These are phyloP conservation scores for Tiliacea aurago DNA, from an alignment of 2,888 invertebrate genomes.

Conservation along the genomic window DNA sequence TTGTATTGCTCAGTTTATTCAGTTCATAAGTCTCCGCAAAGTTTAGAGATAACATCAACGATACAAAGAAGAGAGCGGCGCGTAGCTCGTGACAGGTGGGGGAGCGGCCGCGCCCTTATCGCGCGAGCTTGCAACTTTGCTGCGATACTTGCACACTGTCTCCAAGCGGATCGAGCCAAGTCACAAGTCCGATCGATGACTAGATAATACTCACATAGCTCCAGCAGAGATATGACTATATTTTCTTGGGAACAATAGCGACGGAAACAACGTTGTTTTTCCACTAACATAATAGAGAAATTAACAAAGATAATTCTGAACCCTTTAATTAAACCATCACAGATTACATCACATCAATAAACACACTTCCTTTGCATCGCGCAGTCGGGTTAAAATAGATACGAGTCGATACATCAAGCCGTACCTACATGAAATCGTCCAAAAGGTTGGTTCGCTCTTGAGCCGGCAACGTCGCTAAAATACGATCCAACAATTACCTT, in stretches of 20 bases:
- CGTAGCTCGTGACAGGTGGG: conserved; percentile 74
- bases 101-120: conserved; percentile 74
- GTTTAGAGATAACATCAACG: conserved; percentile 80
- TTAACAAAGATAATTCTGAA: neutral
- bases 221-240: conserved; percentile 3
- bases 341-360: conserved; percentile 14
- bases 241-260: conserved; percentile 8
- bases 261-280: neutral
- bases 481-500: conserved; percentile 78
- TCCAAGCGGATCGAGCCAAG: conserved; percentile 52
- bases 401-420: conserved; percentile 58
- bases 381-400: conserved; percentile 22
- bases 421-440: conserved; percentile 51
- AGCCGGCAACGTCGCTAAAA: conserved; percentile 74
- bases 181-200: conserved; percentile 62
- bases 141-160: conserved; percentile 64
- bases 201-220: conserved; percentile 58
- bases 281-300: neutral
- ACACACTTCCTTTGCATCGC: too few relatives aligned
- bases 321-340: conserved; percentile 3
- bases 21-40: conserved; percentile 78
- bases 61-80: conserved; percentile 75
- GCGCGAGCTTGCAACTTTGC: conserved; percentile 71
- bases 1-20: conserved; percentile 71
- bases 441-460: conserved; percentile 61